These are phyloP conservation scores for Oceanodroma leucorhoa DNA, from an alignment of 2,797 vertebrate species.

Conservation along the genomic window DNA sequence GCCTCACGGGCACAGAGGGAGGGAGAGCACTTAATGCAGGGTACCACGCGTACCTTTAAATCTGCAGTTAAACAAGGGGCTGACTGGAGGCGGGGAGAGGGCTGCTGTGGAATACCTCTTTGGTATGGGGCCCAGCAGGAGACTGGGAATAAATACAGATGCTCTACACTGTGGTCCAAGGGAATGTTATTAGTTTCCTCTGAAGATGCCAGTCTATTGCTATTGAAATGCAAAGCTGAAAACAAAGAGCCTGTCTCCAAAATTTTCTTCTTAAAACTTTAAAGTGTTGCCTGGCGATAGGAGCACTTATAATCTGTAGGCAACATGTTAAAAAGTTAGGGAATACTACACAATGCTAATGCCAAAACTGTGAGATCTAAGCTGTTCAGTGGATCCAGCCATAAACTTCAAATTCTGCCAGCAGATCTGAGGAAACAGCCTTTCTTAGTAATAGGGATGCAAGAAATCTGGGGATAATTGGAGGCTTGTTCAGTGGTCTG, in stretches of 20 bases:
- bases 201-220: neutral
- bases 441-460: neutral
- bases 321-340: neutral
- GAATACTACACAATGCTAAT: neutral
- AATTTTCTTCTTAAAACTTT: neutral
- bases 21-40: neutral
- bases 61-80: neutral
- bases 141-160: neutral
- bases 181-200: neutral
- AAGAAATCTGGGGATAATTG: neutral
- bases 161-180: neutral
- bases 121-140: neutral
- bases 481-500: neutral
- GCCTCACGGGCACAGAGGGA: too few relatives aligned
- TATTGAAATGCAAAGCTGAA: neutral
- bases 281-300: neutral
- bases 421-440: neutral
- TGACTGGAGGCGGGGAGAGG: neutral
- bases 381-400: neutral
- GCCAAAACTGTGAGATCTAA: neutral
- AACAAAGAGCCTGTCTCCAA: neutral
- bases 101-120: neutral
- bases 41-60: accelerated
- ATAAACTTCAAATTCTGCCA: neutral
- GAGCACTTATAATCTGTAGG: neutral